Evolutionary conservation across 2,797 vertebrate species (phyloP), one percentile per base, ranked within the genome.

Genomic region (Lindbergichthys nudifrons): DNA sequence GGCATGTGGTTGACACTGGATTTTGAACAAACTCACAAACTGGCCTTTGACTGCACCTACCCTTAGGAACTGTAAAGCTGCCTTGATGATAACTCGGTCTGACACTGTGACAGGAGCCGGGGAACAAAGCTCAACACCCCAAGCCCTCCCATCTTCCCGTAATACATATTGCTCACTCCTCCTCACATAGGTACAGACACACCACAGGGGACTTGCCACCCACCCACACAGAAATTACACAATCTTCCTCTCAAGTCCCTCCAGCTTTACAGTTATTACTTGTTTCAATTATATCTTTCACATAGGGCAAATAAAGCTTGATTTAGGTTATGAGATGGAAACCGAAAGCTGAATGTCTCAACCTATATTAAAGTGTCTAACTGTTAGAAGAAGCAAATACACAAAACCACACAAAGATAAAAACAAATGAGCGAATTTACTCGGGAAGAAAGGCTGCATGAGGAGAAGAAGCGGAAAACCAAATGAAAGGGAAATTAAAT

Each of bases 41-140:
- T 74, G 80, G 77, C 77, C 82, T 83, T 74, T 73, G 80, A 80
- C 75, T 84, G 21, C 53, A 54, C 51, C 52, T 68, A 11, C 83
- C 89, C 88, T 7, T 53, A 75, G 79, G 84, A 87, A 8, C 65
- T 73, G 54, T 68, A 56, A 73, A 67, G 76, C 82, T 39, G 54
- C 56, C 66, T 48, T 88, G 90, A 91, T 19, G 73, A 16, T 89
- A 85, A 93, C 73, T n/a, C n/a, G 46, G 58, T 52, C 51, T 15
- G 89, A 91, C 90, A 84, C 67, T 62, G 80, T 84, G 88, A 88
- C 86, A 82, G 81, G 30, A 79, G 79, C 79, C 72, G 1, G 70
- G 68, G 84, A 84, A 78, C 62, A 71, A 63, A 67, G 71, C 73
- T 79, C 72, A 74, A 84, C 89, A 87, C 75, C 50, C 47, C 69